Evolutionary conservation across 2,113 vertebrate genomes (phyloP).

Genomic region (Hassar affinis): DNA sequence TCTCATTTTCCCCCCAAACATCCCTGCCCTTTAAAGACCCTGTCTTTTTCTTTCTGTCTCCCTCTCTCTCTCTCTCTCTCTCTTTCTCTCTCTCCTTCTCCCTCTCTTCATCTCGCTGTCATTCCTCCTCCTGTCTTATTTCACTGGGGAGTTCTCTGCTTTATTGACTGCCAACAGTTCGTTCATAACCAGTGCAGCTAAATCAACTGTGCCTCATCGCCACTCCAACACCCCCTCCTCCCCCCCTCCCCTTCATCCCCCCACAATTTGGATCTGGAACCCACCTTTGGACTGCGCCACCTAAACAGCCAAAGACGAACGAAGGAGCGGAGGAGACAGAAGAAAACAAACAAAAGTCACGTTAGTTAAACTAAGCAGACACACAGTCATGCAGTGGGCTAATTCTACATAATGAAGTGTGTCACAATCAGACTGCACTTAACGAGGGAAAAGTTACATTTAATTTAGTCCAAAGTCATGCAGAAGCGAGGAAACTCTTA

Average conservation of each 20-base stretch:
- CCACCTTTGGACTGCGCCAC: not conserved
- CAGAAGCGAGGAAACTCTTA: slow-evolving; percentile 48
- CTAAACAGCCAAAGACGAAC: slow-evolving; percentile 28
- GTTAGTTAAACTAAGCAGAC: slow-evolving; percentile 47
- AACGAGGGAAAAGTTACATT: slow-evolving; percentile 42
- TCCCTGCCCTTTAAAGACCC: slow-evolving; percentile 23
- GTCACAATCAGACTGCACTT: slow-evolving; percentile 55
- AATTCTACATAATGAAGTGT: slow-evolving; percentile 53
- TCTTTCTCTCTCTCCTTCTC: slow-evolving; percentile 4
- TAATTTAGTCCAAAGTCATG: slow-evolving; percentile 45
- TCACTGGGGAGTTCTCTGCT: slow-evolving; percentile 87
- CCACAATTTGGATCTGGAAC: not conserved
- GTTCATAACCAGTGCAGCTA: slow-evolving; percentile 88
- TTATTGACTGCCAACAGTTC: slow-evolving; percentile 93
- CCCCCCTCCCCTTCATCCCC: not conserved
- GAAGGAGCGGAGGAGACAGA: slow-evolving; percentile 41
- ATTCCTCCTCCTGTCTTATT: slow-evolving; percentile 57
- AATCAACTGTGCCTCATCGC: slow-evolving; percentile 79
- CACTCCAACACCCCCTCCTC: not conserved
- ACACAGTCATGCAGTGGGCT: slow-evolving; percentile 7
- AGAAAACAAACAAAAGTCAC: slow-evolving; percentile 43
- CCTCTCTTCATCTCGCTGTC: slow-evolving; percentile 9
- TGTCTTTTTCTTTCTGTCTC: not conserved
- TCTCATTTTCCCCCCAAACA: slow-evolving; percentile 43
- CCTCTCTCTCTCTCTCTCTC: slow-evolving; percentile 2